Evolutionary conservation across 2,797 vertebrate species (phyloP), one percentile per base, ranked within the genome.

Genomic region (Anguilla megastoma): DNA sequence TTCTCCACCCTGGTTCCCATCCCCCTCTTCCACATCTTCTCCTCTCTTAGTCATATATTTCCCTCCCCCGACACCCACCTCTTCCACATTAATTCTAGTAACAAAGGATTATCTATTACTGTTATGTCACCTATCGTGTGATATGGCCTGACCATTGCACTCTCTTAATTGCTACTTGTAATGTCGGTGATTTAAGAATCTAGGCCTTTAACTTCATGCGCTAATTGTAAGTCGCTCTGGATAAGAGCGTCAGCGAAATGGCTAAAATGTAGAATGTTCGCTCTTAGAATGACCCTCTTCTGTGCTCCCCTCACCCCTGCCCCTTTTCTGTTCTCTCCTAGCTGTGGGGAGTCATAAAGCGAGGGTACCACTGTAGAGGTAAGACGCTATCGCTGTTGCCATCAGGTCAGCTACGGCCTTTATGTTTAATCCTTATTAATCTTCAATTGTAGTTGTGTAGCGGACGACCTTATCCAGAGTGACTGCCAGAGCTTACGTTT

Each of bases 281-380:
- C 30, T 30, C 84, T 60, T 5, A 45, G 41, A 45, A 45, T 60
- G 48, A 48, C 9, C 1, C 54, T 74, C 33, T 69, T 36, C 24
- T 84, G 27, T 24, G 7, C 24, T 56, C 52, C 24, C 33, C 27
- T 84, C 27, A 84, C 27, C 14, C 50, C 3, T 16, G 2, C 16
- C 16, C n/a, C 33, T 30, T n/a, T 84, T 84, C 52, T 88, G 18
- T 85, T 90, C 87, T 86, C 36, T 91, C 92, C 0, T 90, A 98
- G 98, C 92, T 98, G 48, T 98, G 97, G 97, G 97, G 97, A 24
- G 96, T 98, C 92, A 97, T 95, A 92, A 98, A 98, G 90, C 96
- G 97, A 91, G 97, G 97, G 56, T 98, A 97, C 93, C 96, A 97
- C 89, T 98, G 97, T 91, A 97, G 94, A 94, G 97, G 98, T 98